A percentile compares a stretch with the other conserved stretches of the same genome.
Conservation (phyloP, 2,888 invertebrate species). For the Invenusta paracnida region DNA sequence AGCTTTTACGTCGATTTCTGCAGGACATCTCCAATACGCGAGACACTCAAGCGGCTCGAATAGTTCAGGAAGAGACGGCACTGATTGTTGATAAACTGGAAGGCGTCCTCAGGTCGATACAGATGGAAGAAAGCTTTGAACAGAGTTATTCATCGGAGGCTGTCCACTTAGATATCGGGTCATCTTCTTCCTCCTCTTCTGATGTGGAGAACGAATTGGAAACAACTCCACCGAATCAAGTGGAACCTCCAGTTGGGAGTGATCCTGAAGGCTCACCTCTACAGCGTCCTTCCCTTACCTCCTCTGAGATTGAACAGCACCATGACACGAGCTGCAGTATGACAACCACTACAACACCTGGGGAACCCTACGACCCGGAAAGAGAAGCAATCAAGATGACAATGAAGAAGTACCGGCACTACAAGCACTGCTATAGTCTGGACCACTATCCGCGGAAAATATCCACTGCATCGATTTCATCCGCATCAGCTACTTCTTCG, state of each 20-base stretch:
- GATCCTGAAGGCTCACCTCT: neutral
- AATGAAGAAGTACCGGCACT: neutral
- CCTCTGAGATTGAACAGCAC: neutral
- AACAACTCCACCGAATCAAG: neutral
- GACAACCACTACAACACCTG: too few relatives aligned
- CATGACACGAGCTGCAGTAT: too few relatives aligned
- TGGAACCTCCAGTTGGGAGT: neutral
- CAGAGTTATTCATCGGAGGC: too few relatives aligned
- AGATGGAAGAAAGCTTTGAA: neutral
- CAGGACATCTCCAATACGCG: neutral
- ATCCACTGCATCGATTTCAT: neutral
- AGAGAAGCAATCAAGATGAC: neutral
- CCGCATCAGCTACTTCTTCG: too few relatives aligned
- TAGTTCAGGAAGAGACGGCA: neutral
- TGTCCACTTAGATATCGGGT: too few relatives aligned
- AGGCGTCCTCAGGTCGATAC: neutral
- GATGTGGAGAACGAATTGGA: neutral
- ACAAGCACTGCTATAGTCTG: neutral
- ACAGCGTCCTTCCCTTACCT: neutral
- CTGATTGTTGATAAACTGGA: neutral
- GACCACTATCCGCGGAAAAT: neutral
- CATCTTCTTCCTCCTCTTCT: neutral
- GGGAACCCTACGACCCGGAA: neutral
- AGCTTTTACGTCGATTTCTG: neutral
- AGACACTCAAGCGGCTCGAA: neutral